Base-by-base conservation (phyloP, 1,140 invertebrate species). In the Drosophila bocki region DNA sequence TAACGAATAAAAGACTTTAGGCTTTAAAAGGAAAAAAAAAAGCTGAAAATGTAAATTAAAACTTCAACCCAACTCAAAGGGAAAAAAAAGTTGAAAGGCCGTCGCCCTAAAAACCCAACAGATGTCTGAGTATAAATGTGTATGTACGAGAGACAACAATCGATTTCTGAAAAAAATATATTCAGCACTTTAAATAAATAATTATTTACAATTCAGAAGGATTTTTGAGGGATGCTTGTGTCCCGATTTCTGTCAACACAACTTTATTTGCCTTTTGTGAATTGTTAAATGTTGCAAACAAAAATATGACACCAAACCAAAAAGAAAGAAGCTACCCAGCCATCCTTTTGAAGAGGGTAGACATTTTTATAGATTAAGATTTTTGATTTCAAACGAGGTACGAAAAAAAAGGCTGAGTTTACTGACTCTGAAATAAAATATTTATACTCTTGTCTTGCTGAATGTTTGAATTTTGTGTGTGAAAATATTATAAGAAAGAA, bases 121-220 rank as follows among this genome's bases (percentile, higher is more conserved):
- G 50, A 57, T 56, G 48, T 59, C 35, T 22, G 35, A 59, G 48
- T 33, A 63, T 48, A 56, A 68, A 54, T 37, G 33, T 26, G 7
- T 58, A 19, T 19, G 44, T 37, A 48, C 4, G 33, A 12, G 42
- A 12, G 42, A 48, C 51, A 50, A 71, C 42, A 58, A 72, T 72
- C 70, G 67, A 71, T 72, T 59, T 47, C 58, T 42, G 54, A 17
- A 39, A 47, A 47, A 60, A 65, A 72, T 65, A 68, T 59, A 50
- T 61, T 77, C 51, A 65, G 45, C 69, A 58, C 47, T 76, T 77
- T 50, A 62, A 82, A 81, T 81, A 82, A 81, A 81, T 82, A 80
- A 77, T 69, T 61, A 82, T 82, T 74, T 78, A 69, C 75, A 32
- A 54, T 58, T 56, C 15, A 11, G 8, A 6, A 32, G 26, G 17